Base-by-base conservation (phyloP, 1,140 invertebrate genomes). In the Zaprionus ghesquierei region DNA sequence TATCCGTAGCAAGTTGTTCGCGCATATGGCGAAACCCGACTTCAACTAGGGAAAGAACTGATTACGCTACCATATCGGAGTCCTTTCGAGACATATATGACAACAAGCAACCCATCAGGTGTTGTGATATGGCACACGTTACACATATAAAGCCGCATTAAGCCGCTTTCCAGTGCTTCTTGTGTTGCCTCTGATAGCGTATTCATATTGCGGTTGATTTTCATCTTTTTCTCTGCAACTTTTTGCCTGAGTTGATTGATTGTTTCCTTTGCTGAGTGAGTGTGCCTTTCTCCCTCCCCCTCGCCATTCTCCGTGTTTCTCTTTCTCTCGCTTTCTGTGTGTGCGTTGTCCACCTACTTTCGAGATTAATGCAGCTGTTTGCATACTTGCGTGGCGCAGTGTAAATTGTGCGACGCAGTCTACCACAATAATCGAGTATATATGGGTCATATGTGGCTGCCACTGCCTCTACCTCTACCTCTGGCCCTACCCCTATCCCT, bases 401-500 rank as follows among this genome's bases (percentile, higher is more conserved):
- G 49, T 51, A 51, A 51, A 51, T 33, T 46, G 35, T 41, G 35
- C 35, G 35, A 15, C 35, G 35, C 35, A 41, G 35, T 22, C 44
- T 49, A 13, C 18, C 44, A 61, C 29, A 33, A 61, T 44, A 62
- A 64, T 41, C 44, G 33, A 44, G 33, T 46, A 46, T 41, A 66
- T 53, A 58, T 59, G 64, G 63, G 55, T 68, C 64, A 61, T 31
- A 60, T 54, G 33, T 27, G 13, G 20, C 38, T 59, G 33, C 15
- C 38, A 0, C 15, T 35, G 33, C 29, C 29, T 10, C 6, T 31
- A n/a, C 6, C 8, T 5, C 38, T 18, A 18, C 41, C 9, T 10
- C 41, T 35, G 33, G 10, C 33, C 12, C 33, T n/a, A n/a, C n/a
- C 0, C 31, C 31, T 33, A 4, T 27, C 15, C 41, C 18, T 9